Evolutionary conservation across 1,140 invertebrate genomes (phyloP).

Genomic region (Drosophila subpulchrella): DNA sequence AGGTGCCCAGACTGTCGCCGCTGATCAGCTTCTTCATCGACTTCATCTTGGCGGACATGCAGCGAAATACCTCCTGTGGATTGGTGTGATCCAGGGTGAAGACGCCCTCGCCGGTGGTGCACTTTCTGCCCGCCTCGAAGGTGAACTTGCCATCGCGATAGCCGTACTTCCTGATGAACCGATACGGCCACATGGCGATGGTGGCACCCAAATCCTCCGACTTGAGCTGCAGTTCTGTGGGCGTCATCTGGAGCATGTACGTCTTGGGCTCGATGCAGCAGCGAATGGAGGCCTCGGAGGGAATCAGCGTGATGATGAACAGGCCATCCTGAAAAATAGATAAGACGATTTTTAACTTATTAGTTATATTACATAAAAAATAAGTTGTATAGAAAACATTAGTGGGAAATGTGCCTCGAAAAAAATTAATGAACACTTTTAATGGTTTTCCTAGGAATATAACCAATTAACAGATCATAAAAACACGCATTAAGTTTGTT

Average conservation of each 20-base stretch:
- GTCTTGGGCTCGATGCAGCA: constrained; percentile 89
- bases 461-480: background rate
- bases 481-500: background rate
- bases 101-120: constrained; percentile 93
- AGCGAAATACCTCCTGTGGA: constrained; percentile 92
- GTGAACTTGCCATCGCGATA: constrained; percentile 93
- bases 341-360: background rate
- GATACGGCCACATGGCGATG: constrained; percentile 94
- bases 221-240: constrained; percentile 90
- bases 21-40: constrained; percentile 92
- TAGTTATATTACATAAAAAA: too few relatives aligned
- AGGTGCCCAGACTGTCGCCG: constrained; percentile 87
- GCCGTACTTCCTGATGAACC: constrained; percentile 93
- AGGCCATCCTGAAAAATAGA: constrained; percentile 87
- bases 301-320: constrained; percentile 91
- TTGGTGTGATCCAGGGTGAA: constrained; percentile 92
- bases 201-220: constrained; percentile 87
- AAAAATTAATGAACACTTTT: background rate
- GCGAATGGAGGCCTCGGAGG: constrained; percentile 91
- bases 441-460: background rate
- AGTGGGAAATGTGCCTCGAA: background rate
- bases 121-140: constrained; percentile 96
- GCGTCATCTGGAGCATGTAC: constrained; percentile 90
- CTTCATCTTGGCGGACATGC: constrained; percentile 92
- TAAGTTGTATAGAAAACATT: too few relatives aligned